Conservation (phyloP, 2,113 vertebrate genomes). For the Sialia sialis region DNA sequence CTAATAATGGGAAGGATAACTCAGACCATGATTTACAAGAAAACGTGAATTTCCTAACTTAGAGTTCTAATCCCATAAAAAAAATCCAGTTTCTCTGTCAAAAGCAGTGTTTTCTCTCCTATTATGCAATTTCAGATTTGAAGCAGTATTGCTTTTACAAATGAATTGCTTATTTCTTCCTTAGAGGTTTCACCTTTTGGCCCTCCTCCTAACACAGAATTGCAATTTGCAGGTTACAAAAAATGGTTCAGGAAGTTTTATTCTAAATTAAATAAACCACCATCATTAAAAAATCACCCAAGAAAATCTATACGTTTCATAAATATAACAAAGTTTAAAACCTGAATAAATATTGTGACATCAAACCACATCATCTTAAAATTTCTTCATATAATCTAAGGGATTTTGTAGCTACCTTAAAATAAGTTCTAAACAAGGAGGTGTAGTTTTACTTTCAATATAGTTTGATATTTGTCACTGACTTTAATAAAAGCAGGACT, state of each 20-base stretch:
- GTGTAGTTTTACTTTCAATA: neutral
- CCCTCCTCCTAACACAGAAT: neutral
- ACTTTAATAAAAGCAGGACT: neutral
- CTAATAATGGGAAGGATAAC: neutral
- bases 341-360: neutral
- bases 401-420: neutral
- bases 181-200: neutral
- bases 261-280: neutral
- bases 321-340: neutral
- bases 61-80: neutral
- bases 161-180: neutral
- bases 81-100: neutral
- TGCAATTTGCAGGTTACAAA: neutral
- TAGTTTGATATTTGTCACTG: neutral
- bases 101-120: neutral
- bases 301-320: neutral
- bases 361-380: neutral
- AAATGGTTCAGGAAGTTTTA: neutral
- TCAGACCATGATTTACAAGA: neutral
- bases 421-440: neutral
- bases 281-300: neutral
- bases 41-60: neutral
- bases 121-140: neutral
- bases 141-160: neutral
- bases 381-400: neutral